Evolutionary conservation across 2,888 invertebrate species (phyloP), one percentile per base, ranked within the genome.

Genomic region (Epicampocera succincta): DNA sequence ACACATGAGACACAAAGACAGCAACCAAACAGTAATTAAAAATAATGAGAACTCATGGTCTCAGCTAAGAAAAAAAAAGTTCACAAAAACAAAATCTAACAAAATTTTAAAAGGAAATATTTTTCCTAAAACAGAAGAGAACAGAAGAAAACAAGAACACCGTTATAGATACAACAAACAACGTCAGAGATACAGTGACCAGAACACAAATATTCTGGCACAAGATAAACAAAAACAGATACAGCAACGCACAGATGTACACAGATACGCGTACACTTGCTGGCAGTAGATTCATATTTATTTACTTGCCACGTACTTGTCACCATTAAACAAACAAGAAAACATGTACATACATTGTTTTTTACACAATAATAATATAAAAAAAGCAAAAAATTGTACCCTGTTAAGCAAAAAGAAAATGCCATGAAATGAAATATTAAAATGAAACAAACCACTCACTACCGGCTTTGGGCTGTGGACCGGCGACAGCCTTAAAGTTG

Each of bases 21-120:
- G 25, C 48, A 76, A 73, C 71, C 66, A 61, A 76, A 65, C 78
- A 58, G 85, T 79, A 86, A 86, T 86, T 84, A 82, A 84, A 85
- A 84, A 87, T 85, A 86, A 85, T 85, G 87, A 85, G 85, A 85
- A 85, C 84, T 87, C 86, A 85, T 86, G 86, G 86, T 86, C 81
- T 84, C 60, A 33, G 33, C 33, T 48, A 61, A 21, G 54, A 75
- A 72, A 65, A 71, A 60, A 48, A 77, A 13, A 40, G 9, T 3
- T 21, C 42, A 58, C 76, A 76, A 63, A 21, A 80, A 69, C 3
- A 33, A 48, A 33, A 44, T 63, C 61, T 46, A 63, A 40, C 46
- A 50, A 69, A 65, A n/a, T n/a, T 60, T 66, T 61, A 9, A 21
- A 65, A 65, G 25, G 58, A 72, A 50, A 58, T 72, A 40, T 60